Evolutionary conservation across 2,888 invertebrate species (phyloP).

Genomic region (Lasioglossum lativentre): DNA sequence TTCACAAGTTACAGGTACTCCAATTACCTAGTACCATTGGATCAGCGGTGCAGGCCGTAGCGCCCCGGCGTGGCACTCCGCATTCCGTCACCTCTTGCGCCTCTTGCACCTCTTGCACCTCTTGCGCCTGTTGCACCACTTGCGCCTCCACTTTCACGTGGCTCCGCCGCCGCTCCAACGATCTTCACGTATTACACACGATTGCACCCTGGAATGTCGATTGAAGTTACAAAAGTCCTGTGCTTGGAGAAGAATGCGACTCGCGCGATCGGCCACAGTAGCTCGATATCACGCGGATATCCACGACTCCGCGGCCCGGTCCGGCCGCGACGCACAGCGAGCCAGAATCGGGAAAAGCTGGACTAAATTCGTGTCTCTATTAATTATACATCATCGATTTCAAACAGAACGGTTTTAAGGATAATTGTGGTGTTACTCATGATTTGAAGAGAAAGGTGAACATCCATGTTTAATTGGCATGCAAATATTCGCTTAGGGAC

Average conservation of each 20-base stretch:
- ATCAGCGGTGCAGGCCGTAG: constrained; percentile 58
- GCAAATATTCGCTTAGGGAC: too few species aligned
- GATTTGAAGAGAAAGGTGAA: too few species aligned
- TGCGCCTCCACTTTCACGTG: constrained; percentile 69
- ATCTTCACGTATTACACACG: constrained; percentile 68
- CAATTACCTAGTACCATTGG: constrained; percentile 63
- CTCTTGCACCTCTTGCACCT: constrained; percentile 1
- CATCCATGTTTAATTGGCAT: too few species aligned
- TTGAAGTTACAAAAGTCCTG: constrained; percentile 60
- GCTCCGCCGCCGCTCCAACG: constrained; percentile 41
- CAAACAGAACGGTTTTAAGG: too few species aligned
- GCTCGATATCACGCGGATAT: constrained; percentile 26
- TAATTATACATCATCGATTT: too few species aligned
- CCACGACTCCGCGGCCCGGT: background rate
- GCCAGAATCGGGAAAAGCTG: background rate
- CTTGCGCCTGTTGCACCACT: constrained; percentile 8
- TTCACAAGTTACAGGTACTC: constrained; percentile 39
- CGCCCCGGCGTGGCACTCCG: constrained; percentile 56
- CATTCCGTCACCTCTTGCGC: constrained; percentile 64
- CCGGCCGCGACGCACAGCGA: background rate
- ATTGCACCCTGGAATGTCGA: constrained; percentile 64
- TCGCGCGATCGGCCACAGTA: constrained; percentile 17
- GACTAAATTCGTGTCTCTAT: too few species aligned
- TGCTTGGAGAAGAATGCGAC: constrained; percentile 33
- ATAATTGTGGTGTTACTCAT: too few species aligned